Conservation (phyloP, 30 jellyfish, hydroid and myxozoan genomes). For the Hydractinia echinata region DNA sequence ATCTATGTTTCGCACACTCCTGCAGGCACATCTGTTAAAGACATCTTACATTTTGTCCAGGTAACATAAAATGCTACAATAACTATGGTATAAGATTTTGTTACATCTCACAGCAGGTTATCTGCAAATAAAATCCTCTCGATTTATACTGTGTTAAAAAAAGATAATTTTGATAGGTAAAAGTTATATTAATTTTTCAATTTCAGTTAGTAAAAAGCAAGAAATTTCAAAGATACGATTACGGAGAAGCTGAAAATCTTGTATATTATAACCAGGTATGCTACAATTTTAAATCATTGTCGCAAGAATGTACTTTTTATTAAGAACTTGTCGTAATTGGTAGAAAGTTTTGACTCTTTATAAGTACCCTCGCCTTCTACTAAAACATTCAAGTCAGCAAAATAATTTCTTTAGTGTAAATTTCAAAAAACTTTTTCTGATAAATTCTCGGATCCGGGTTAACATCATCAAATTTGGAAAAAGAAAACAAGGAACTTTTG, state of each 20-base stretch:
- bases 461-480: no score
- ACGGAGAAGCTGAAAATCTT: constrained; percentile 68
- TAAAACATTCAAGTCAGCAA: no score
- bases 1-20: constrained; percentile 88
- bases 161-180: no score
- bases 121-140: no score
- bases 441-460: no score
- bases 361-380: constrained; percentile 4
- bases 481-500: no score
- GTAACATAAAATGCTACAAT: constrained; percentile 19
- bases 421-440: no score
- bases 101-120: no score
- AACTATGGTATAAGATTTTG: background rate
- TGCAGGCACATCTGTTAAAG: constrained; percentile 90
- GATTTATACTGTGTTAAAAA: no score
- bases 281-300: no score
- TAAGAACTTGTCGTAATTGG: background rate
- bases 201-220: constrained; percentile 72
- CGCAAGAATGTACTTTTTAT: no score
- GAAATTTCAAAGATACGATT: constrained; percentile 73
- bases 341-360: background rate
- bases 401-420: no score
- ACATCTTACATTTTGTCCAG: constrained; percentile 84
- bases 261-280: constrained; percentile 72
- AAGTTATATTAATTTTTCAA: background rate